Evolutionary conservation across 1,140 invertebrate genomes (phyloP).

Genomic region (Anagrus nilaparvatae): DNA sequence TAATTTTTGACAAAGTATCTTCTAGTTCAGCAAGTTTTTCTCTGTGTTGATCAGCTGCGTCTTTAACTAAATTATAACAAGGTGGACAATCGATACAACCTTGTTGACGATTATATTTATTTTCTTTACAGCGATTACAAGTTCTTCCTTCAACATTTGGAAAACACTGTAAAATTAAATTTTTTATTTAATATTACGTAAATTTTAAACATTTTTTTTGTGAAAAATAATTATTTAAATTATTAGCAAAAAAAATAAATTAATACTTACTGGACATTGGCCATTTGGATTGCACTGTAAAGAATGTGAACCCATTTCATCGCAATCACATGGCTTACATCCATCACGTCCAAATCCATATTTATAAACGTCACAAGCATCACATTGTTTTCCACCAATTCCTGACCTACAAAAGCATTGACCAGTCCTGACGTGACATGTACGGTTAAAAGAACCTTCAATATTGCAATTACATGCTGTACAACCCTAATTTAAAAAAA

Average conservation of each 20-base stretch:
- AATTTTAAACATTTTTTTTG: constrained; percentile 2
- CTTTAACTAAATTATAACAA: constrained; percentile 89
- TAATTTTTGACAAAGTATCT: constrained; percentile 55
- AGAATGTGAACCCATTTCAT: constrained; percentile 72
- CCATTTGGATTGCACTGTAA: constrained; percentile 74
- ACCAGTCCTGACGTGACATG: constrained; percentile 70
- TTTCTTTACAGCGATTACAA: constrained; percentile 91
- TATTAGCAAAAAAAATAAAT: constrained; percentile 10
- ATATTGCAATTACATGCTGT: constrained; percentile 76
- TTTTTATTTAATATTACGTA: constrained; percentile 4
- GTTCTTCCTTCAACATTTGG: constrained; percentile 81
- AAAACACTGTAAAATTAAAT: constrained; percentile 48
- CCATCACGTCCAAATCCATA: constrained; percentile 84
- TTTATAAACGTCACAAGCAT: constrained; percentile 73
- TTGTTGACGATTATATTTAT: constrained; percentile 75
- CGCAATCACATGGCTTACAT: constrained; percentile 80
- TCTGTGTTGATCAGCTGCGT: constrained; percentile 73
- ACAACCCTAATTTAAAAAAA: constrained; percentile 54
- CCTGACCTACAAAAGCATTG: constrained; percentile 81
- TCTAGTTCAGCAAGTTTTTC: constrained; percentile 63
- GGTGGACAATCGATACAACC: constrained; percentile 84
- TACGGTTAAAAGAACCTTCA: constrained; percentile 72
- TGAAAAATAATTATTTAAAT: not conserved
- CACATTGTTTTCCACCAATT: constrained; percentile 75
- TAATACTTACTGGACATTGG: constrained; percentile 63